Conservation (phyloP, 2,888 invertebrate genomes). For the Phyllotreta striolata region DNA sequence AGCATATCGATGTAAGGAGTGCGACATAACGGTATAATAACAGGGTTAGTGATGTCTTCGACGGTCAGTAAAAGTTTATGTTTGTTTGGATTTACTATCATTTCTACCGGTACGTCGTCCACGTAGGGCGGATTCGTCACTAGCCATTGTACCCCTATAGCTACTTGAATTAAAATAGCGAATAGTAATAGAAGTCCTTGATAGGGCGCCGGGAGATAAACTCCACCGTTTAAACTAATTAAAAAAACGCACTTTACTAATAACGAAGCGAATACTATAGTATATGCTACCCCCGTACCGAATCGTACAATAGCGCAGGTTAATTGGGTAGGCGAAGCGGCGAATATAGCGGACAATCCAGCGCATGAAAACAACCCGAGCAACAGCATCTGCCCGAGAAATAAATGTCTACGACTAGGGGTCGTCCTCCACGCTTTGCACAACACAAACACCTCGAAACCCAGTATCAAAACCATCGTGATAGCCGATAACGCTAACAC, state of each 20-base stretch:
- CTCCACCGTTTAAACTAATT: constrained; percentile 88
- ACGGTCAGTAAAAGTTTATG: constrained; percentile 60
- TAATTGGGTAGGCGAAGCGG: constrained; percentile 79
- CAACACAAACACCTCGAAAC: constrained; percentile 89
- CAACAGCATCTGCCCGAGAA: constrained; percentile 86
- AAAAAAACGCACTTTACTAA: constrained; percentile 94
- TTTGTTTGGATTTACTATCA: constrained; percentile 53
- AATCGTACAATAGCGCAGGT: constrained; percentile 85
- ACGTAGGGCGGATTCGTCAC: constrained; percentile 78
- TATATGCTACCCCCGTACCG: constrained; percentile 82
- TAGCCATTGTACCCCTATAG: constrained; percentile 85
- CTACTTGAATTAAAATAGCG: constrained; percentile 89
- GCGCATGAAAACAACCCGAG: constrained; percentile 85
- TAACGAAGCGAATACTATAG: constrained; percentile 88
- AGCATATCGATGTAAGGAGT: constrained; percentile 76
- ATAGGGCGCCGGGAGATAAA: constrained; percentile 91
- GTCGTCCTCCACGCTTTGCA: constrained; percentile 85
- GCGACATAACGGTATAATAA: constrained; percentile 66
- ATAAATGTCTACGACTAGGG: constrained; percentile 83
- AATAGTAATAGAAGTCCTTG: constrained; percentile 89
- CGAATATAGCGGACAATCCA: constrained; percentile 79
- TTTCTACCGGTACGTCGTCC: constrained; percentile 60
- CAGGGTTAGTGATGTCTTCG: constrained; percentile 48
- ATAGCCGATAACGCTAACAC: constrained; percentile 84
- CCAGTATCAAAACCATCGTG: constrained; percentile 83